Base-by-base conservation (phyloP, 1,140 invertebrate species). In the Hyposmocoma kahamanoa region DNA sequence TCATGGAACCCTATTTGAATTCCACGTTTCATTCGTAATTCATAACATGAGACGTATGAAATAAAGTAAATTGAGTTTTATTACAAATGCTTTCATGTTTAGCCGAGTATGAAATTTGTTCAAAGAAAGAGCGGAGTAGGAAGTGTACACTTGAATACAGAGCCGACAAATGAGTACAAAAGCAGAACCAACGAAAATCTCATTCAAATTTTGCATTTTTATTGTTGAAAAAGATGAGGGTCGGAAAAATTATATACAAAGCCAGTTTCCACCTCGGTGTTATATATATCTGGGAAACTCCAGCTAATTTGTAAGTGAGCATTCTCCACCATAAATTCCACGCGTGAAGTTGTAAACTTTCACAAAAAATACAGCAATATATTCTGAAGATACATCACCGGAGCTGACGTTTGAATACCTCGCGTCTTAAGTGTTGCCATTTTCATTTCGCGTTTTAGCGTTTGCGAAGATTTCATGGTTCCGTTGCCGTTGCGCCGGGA, bases 251-350 rank as follows among this genome's bases (percentile, higher is more conserved):
- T 56, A 56, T 53, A 60, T 42, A 17, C 36, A 38, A 3, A 21
- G 41, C 49, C 49, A 42, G 47, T 47, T 53, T 46, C 34, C 53
- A 53, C 53, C 43, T 47, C 24, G 50, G 22, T 53, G 49, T 28
- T 6, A 8, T 21, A 41, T 58, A 39, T 59, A 49, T 59, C 50
- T 54, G 45, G 45, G 47, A 58, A 60, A 42, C 56, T 45, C 38
- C 22, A 43, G 57, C 66, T 69, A 69, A 66, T 69, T 69, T 69
- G 57, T 63, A 69, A 69, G 62, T 63, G 62, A 58, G 62, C 57
- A 38, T 41, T 44, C 45, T 38, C 38, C 19, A 32, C 45, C 60
- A 55, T 70, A 67, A 63, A 70, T 67, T 63, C 56, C 52, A 63
- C 58, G 58, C 58, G 56, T 64, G 63, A 54, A 67, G 59, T 62